Conservation (phyloP, 2,113 vertebrate genomes). For the Serinus canaria region DNA sequence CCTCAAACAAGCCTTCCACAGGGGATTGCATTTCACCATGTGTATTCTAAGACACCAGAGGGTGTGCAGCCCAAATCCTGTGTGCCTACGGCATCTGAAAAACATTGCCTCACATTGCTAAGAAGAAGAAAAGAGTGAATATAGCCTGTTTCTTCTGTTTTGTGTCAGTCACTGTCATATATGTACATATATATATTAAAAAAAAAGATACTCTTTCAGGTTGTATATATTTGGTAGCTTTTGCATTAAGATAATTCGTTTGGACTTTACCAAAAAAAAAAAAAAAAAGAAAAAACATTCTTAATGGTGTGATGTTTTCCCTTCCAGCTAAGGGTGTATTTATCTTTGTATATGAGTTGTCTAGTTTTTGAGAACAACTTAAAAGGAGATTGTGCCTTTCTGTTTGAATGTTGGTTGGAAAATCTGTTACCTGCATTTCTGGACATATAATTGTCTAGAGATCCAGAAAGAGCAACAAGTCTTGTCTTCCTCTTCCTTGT, state of each 20-base stretch:
- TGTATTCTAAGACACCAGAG: not conserved
- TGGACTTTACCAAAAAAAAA: conserved; percentile 27
- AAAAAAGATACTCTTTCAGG: not conserved
- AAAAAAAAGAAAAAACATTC: conserved; percentile 55
- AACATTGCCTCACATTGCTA: not conserved
- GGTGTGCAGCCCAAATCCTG: not conserved
- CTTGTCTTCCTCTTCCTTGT: not conserved
- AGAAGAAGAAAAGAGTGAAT: not conserved
- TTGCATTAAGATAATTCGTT: conserved; percentile 53
- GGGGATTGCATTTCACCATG: not conserved
- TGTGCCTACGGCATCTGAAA: not conserved
- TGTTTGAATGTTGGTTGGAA: not conserved
- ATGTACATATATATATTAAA: not conserved
- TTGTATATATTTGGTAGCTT: conserved; percentile 48
- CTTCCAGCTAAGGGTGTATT: conserved; percentile 73
- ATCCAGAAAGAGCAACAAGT: not conserved
- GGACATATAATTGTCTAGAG: conserved; percentile 1
- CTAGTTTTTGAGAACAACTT: not conserved
- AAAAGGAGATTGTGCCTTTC: conserved; percentile 27
- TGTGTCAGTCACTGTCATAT: not conserved
- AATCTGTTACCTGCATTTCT: not conserved
- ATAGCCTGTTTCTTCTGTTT: not conserved
- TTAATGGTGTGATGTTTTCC: conserved; percentile 61
- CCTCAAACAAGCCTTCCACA: not conserved
- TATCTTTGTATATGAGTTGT: conserved; percentile 64